phyloP scores from a whole-genome alignment of 2,888 invertebrate species.

The Catonia carolina region DNA sequence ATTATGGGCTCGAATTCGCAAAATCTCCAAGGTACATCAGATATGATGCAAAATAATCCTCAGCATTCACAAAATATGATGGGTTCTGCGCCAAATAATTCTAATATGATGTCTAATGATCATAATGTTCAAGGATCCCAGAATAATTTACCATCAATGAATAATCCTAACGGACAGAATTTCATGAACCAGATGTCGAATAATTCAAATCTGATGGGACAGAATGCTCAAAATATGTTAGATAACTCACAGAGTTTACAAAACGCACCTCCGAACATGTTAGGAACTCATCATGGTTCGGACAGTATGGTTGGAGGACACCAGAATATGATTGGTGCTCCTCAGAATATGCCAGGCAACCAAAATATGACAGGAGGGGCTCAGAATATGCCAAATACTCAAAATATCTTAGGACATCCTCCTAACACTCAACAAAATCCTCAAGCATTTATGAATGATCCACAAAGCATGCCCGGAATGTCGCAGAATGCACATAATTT shows the following conservation, averaged over 20 bases:
- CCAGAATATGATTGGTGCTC: not conserved
- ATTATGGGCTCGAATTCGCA: too few relatives aligned
- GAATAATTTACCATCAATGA: too few relatives aligned
- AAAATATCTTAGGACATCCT: conserved; percentile 6
- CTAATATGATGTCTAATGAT: not conserved
- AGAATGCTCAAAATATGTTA: conserved; percentile 5
- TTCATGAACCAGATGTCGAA: not conserved
- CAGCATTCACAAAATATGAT: conserved; percentile 16
- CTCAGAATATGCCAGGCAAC: not conserved
- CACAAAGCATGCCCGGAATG: not conserved
- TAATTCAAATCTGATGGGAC: conserved; percentile 1
- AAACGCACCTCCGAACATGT: conserved; percentile 13
- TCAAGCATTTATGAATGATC: conserved; percentile 7
- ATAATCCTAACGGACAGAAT: too few relatives aligned
- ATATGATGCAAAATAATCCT: not conserved
- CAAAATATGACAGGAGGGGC: not conserved
- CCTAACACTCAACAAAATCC: not conserved
- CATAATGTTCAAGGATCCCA: too few relatives aligned
- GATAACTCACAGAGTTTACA: conserved; percentile 9
- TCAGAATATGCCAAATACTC: not conserved
- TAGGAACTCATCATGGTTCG: conserved; percentile 13
- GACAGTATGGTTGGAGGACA: not conserved
- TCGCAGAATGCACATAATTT: conserved; percentile 4
- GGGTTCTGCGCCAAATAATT: not conserved
- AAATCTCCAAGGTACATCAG: not conserved